A percentile compares a stretch with the other conserved stretches of the same genome.
Conservation (phyloP, 2,888 invertebrate genomes). For the Drosophila parthenogenetica region DNA sequence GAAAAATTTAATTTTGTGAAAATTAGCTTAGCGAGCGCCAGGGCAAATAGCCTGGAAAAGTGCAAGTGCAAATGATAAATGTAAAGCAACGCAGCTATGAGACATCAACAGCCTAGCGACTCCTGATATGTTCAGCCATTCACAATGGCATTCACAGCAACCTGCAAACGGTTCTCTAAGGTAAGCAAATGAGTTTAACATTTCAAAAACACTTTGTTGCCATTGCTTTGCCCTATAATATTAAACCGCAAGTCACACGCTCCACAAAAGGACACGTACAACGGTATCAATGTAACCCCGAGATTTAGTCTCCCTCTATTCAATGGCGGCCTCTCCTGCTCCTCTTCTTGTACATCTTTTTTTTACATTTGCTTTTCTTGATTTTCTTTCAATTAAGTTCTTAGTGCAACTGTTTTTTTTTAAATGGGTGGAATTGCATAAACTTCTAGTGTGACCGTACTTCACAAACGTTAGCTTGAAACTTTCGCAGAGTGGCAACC, state of each 20-base stretch:
- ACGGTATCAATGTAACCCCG: too few species aligned
- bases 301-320: too few species aligned
- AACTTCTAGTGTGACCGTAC: constrained; percentile 20
- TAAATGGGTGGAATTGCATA: constrained; percentile 14
- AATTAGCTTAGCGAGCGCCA: constrained; percentile 99
- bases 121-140: constrained; percentile 99
- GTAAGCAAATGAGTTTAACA: constrained; percentile 52
- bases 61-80: background rate
- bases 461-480: background rate
- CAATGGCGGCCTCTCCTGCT: too few species aligned
- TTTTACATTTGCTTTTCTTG: constrained; percentile 21
- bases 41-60: constrained; percentile 94
- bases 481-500: background rate
- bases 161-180: constrained; percentile 57
- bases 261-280: too few species aligned
- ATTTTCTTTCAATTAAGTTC: too few species aligned
- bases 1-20: constrained; percentile 99
- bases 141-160: constrained; percentile 90
- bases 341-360: too few species aligned
- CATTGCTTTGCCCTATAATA: too few species aligned
- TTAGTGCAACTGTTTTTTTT: constrained; percentile 15
- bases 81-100: constrained; percentile 97
- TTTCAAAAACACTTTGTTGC: constrained; percentile 96
- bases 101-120: constrained; percentile 99
- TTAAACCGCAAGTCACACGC: too few species aligned